A percentile compares a stretch with the other conserved stretches of the same genome.
These are phyloP conservation scores for Sylvietta virens DNA, from an alignment of 2,113 vertebrate genomes.

Conservation along the genomic window DNA sequence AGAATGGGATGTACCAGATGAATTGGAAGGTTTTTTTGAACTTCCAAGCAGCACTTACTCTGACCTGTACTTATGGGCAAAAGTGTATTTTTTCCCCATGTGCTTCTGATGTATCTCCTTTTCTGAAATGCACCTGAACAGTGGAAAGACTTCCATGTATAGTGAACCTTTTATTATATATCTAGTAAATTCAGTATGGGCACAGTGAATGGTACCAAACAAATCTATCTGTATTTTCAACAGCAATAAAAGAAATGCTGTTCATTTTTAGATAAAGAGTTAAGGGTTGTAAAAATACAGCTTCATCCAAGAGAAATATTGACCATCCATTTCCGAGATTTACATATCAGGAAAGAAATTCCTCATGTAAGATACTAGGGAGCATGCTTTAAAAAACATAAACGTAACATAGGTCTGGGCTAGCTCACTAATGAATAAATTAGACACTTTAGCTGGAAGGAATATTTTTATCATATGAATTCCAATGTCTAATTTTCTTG, in stretches of 20 bases:
- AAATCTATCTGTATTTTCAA: neutral
- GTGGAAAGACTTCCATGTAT: neutral
- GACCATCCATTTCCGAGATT: neutral
- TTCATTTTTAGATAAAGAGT: neutral
- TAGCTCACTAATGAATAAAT: neutral
- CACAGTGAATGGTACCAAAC: neutral
- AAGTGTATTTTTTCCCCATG: neutral
- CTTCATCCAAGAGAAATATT: neutral
- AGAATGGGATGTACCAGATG: neutral
- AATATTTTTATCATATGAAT: neutral
- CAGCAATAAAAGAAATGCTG: neutral
- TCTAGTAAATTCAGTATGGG: neutral
- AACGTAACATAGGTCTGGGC: neutral
- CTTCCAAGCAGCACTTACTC: neutral
- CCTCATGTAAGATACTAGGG: neutral
- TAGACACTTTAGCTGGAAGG: neutral
- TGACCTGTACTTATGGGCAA: neutral
- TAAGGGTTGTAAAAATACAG: neutral
- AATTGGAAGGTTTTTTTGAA: neutral
- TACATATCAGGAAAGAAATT: slow-evolving; percentile 18
- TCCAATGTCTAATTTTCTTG: neutral
- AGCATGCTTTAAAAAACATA: neutral
- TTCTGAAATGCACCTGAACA: neutral
- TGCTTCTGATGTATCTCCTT: neutral
- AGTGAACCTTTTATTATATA: neutral